These are phyloP conservation scores for Macroglossus sobrinus DNA, from an alignment of 2,113 vertebrate genomes.

Conservation along the genomic window DNA sequence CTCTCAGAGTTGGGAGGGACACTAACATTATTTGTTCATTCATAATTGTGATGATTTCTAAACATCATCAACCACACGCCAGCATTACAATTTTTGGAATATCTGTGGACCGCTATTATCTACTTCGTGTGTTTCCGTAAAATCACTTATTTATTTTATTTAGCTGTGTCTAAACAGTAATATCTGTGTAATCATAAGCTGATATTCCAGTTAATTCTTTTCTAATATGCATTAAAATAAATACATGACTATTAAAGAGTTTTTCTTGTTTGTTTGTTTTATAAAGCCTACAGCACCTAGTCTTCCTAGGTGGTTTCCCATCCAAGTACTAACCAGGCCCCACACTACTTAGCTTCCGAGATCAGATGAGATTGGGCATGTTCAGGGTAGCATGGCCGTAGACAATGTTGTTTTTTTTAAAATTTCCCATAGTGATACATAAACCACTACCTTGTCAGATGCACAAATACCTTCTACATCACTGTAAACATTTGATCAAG, in stretches of 20 bases:
- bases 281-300: no score
- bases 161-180: background rate
- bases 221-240: background rate
- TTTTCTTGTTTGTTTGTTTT: no score
- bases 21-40: background rate
- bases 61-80: background rate
- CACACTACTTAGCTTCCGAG: no score
- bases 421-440: background rate
- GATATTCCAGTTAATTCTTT: background rate
- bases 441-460: background rate
- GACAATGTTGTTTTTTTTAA: background rate
- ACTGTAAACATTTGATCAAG: background rate
- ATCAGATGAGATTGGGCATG: no score
- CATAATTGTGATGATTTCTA: background rate
- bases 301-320: no score
- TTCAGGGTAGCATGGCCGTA: no score
- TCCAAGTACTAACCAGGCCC: no score
- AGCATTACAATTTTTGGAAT: background rate
- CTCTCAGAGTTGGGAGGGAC: background rate
- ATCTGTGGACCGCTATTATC: background rate
- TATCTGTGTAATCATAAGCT: background rate
- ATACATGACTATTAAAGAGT: background rate
- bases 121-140: background rate
- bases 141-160: slow-evolving; percentile 5
- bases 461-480: background rate